Evolutionary conservation across 2,797 vertebrate genomes (phyloP).

Genomic region (Schizothorax lantsangensis): DNA sequence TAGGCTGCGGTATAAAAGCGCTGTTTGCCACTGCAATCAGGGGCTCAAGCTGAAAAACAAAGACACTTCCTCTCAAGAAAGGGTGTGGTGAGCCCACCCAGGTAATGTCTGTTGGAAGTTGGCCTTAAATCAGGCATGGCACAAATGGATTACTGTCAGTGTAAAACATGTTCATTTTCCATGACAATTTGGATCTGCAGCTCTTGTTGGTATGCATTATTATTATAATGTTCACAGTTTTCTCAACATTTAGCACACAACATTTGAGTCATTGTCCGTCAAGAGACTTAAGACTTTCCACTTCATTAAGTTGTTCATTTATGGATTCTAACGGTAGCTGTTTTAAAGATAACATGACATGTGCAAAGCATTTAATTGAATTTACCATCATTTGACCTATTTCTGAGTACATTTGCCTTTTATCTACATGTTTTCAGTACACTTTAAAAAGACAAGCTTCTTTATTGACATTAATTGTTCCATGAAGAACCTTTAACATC

Average conservation of each 20-base stretch:
- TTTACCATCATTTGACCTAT: not conserved
- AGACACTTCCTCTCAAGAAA: not conserved
- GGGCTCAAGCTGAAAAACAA: constrained; percentile 13
- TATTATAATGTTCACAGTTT: not conserved
- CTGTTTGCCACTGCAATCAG: constrained; percentile 43
- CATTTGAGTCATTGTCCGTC: not conserved
- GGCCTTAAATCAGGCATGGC: not conserved
- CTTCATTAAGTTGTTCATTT: not conserved
- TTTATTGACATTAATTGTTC: not conserved
- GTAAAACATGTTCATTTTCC: not conserved
- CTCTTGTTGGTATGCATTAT: not conserved
- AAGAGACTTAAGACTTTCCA: not conserved
- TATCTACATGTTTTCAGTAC: not conserved
- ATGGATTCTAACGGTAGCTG: not conserved
- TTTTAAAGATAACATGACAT: not conserved
- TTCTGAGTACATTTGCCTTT: not conserved
- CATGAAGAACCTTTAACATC: not conserved
- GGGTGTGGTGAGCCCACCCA: constrained; percentile 14
- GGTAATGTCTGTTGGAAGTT: constrained; percentile 10
- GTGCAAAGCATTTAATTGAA: not conserved
- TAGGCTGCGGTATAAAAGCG: constrained; percentile 51
- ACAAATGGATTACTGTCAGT: not conserved
- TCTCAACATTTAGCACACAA: not conserved
- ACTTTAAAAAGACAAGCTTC: not conserved
- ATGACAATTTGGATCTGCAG: not conserved